Conservation (phyloP, 1,140 invertebrate genomes). For the Geopemphigus sp. region DNA sequence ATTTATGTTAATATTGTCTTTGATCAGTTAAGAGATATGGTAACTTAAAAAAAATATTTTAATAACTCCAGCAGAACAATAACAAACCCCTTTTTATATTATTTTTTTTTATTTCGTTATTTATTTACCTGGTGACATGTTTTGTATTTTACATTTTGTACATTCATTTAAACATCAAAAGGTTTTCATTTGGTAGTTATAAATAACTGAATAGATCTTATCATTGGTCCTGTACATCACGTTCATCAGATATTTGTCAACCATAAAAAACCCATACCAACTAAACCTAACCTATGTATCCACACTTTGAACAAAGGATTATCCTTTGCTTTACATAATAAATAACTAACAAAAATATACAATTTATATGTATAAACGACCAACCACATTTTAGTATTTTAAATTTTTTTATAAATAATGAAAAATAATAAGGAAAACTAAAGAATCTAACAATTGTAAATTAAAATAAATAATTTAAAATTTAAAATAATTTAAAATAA, state of each 20-base stretch:
- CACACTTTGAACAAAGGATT: conserved; percentile 43
- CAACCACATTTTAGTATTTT: too few species aligned
- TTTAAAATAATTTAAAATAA: too few species aligned
- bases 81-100: conserved; percentile 6
- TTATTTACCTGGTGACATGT: conserved; percentile 46
- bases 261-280: conserved; percentile 6
- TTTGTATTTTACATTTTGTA: conserved; percentile 41
- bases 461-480: too few species aligned
- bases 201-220: conserved; percentile 47
- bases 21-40: neutral
- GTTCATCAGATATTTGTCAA: conserved; percentile 45
- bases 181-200: conserved; percentile 26
- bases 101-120: conserved; percentile 20
- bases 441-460: too few species aligned
- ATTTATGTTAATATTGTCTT: neutral
- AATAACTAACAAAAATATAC: conserved; percentile 57
- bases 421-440: too few species aligned
- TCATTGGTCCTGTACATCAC: conserved; percentile 36
- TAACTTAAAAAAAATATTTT: conserved; percentile 6
- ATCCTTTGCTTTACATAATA: conserved; percentile 50
- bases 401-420: too few species aligned
- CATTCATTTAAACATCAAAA: conserved; percentile 48
- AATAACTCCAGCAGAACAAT: neutral
- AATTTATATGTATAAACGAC: too few species aligned
- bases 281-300: neutral